These are phyloP conservation scores for Hydrolagus affinis DNA, from an alignment of 2,113 vertebrate genomes.

Conservation along the genomic window DNA sequence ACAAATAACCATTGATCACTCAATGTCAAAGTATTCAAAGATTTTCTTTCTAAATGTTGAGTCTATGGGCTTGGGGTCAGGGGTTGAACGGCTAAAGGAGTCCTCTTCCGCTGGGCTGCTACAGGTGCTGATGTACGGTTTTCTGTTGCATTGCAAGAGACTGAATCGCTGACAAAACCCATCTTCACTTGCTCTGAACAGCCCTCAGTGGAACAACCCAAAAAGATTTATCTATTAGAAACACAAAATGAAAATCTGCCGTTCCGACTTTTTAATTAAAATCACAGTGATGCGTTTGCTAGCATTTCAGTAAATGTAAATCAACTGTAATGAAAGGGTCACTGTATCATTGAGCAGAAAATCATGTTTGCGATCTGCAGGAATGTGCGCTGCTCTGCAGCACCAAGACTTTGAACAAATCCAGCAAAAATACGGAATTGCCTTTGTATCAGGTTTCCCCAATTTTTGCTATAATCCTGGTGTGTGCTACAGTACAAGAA, in stretches of 20 bases:
- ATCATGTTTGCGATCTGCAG: constrained; percentile 4
- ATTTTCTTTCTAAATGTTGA: neutral
- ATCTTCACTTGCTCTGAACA: no score
- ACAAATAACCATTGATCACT: no score
- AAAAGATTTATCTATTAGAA: neutral
- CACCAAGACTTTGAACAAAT: neutral
- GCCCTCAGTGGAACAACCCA: neutral
- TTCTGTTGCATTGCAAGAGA: no score
- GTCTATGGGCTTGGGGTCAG: no score
- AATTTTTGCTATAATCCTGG: no score
- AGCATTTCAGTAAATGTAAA: constrained; percentile 6
- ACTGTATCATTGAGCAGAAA: neutral
- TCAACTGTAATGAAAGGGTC: neutral
- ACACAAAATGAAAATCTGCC: neutral
- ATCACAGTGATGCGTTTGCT: neutral
- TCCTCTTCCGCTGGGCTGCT: no score
- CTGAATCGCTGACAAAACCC: no score
- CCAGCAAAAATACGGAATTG: neutral
- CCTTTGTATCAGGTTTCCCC: no score
- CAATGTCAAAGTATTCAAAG: neutral
- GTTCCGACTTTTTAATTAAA: constrained; percentile 20
- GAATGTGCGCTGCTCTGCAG: neutral
- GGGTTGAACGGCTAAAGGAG: no score
- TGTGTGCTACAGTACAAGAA: no score
- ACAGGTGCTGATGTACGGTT: no score